Conservation (phyloP, 2,888 invertebrate species). For the Myopa testacea region DNA sequence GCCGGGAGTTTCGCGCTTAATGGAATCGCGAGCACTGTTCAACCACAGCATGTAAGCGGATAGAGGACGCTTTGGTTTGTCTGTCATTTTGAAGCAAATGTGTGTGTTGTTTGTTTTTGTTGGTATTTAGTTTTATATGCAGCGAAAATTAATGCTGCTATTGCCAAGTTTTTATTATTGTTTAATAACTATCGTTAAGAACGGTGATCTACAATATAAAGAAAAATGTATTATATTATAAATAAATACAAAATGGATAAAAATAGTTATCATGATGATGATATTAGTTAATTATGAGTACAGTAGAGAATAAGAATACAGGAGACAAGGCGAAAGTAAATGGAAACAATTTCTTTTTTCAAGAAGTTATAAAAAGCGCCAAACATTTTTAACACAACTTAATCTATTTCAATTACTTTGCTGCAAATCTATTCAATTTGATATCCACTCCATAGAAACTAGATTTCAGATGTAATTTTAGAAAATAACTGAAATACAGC, state of each 20-base stretch:
- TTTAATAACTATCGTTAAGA: not conserved
- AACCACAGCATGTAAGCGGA: slow-evolving; percentile 96
- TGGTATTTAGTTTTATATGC: not conserved
- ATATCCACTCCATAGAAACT: no score
- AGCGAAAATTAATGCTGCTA: not conserved
- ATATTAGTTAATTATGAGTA: no score
- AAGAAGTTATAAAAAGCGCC: no score
- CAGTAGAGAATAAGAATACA: no score
- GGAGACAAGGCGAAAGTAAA: no score
- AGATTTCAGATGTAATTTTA: not conserved
- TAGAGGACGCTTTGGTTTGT: slow-evolving; percentile 91
- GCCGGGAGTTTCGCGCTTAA: slow-evolving; percentile 89
- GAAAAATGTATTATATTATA: not conserved
- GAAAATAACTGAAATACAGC: not conserved
- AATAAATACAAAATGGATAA: not conserved
- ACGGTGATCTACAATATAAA: no score
- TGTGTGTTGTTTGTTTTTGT: slow-evolving; percentile 22
- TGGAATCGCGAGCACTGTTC: slow-evolving; percentile 84
- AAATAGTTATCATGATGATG: no score
- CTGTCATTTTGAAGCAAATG: slow-evolving; percentile 75
- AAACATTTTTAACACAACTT: no score
- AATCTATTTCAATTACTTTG: no score
- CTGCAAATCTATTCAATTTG: no score
- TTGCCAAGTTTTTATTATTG: not conserved
- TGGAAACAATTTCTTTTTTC: no score